Conservation (phyloP, 1,140 invertebrate genomes). For the Aphelenchoides besseyi region DNA sequence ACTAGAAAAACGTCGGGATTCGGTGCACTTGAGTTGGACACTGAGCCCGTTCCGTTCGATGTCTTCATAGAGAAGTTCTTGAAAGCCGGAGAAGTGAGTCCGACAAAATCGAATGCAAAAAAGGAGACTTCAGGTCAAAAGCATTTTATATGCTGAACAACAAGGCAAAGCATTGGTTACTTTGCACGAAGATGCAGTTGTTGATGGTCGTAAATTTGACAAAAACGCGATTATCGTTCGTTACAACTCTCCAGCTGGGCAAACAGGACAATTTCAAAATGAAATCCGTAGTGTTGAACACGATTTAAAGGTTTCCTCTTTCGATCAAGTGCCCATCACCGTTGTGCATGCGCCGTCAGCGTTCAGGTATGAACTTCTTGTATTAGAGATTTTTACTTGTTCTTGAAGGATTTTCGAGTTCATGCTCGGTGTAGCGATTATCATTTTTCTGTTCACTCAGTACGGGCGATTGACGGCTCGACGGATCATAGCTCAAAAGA, state of each 20-base stretch:
- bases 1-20: too few species aligned
- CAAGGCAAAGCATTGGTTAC: not conserved
- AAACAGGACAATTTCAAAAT: not conserved
- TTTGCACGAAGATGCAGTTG: not conserved
- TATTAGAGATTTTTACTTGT: not conserved
- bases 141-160: not conserved
- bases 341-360: not conserved
- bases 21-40: too few species aligned
- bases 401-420: not conserved
- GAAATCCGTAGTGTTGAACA: not conserved
- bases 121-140: not conserved
- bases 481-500: not conserved
- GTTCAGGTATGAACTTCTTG: not conserved
- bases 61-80: conserved; percentile 14
- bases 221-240: not conserved
- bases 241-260: not conserved
- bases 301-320: not conserved
- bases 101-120: too few species aligned
- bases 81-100: conserved; percentile 6
- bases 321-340: not conserved
- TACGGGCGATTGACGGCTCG: not conserved
- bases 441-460: not conserved
- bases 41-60: conserved; percentile 5
- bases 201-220: not conserved
- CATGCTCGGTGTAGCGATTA: not conserved